Evolutionary conservation across 2,888 invertebrate genomes (phyloP).

Genomic region (Ptychoptera contaminata): DNA sequence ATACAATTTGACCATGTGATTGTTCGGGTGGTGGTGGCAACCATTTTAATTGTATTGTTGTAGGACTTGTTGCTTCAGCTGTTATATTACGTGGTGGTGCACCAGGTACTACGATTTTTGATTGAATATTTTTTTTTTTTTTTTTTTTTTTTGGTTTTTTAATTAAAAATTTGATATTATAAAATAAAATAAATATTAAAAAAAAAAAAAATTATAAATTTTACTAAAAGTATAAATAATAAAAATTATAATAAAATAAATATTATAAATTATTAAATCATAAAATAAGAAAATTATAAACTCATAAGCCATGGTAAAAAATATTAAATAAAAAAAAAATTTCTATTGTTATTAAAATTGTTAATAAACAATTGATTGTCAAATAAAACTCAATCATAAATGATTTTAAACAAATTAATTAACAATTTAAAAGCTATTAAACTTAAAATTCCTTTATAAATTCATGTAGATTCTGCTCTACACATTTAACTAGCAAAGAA

Average conservation of each 20-base stretch:
- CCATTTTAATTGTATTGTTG: conserved; percentile 82
- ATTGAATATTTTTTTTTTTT: conserved; percentile 4
- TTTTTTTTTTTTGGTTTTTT: conserved; percentile 6
- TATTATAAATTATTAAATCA: no score
- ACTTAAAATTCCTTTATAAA: no score
- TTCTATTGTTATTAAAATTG: no score
- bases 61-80: conserved; percentile 75
- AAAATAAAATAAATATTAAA: conserved; percentile 8
- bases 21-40: conserved; percentile 80
- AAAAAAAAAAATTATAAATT: conserved; percentile 16
- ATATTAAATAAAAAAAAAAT: no score
- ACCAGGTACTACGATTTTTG: conserved; percentile 65
- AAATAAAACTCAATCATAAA: no score
- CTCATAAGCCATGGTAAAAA: no score
- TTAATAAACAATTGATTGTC: no score
- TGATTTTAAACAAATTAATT: no score
- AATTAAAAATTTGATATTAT: conserved; percentile 14
- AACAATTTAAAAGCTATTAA: no score
- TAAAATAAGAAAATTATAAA: no score
- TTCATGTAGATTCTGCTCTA: no score
- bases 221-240: conserved; percentile 6
- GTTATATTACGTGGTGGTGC: conserved; percentile 91
- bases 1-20: conserved; percentile 82
- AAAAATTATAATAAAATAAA: conserved; percentile 7
- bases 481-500: no score